Base-by-base conservation (phyloP, 2,888 invertebrate genomes). In the Philopedon plagiatum region DNA sequence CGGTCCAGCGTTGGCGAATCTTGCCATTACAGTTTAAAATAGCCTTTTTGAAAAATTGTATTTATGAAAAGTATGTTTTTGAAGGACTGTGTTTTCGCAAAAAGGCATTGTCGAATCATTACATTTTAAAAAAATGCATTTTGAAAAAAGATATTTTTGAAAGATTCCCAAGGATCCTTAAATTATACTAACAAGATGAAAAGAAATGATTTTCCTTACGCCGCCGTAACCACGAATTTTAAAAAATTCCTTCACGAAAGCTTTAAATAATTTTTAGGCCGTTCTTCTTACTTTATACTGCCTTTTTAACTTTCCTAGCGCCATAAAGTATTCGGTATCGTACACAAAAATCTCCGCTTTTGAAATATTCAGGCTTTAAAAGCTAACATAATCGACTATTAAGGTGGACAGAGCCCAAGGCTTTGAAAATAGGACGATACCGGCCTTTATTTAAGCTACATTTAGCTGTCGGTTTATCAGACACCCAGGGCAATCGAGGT, bases 301-400 rank as follows among this genome's bases (percentile, higher is more conserved):
- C 68, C 62, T 56, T 44, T 61, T 32, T 44, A 46, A 61, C 32
- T 61, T 82, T 81, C 81, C 81, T 82, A 81, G 79, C 78, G 82
- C 83, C 83, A 84, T 85, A 85, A 85, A 85, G 84, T 84, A 85
- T 85, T 83, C 83, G 84, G 82, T 83, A 85, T 85, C 85, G 83
- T 83, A 82, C 79, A 84, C 84, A 84, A 84, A 85, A 85, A 85
- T 85, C 85, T 85, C 83, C 82, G 80, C 66, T 65, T 37, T 61
- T 71, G 54, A 71, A 71, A 71, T 71, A 66, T 66, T 71, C 61
- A 66, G 66, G 71, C 66, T 46, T 66, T 54, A 19, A 61, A 66
- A 66, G 60, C 71, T 61, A 58, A 64, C 65, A 66, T 71, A 71
- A 71, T 66, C 71, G 71, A 71, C 66, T 71, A 66, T 71, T 71